A percentile compares a stretch with the other conserved stretches of the same genome.
Conservation (phyloP, 2,797 vertebrate genomes). For the Avahi laniger region DNA sequence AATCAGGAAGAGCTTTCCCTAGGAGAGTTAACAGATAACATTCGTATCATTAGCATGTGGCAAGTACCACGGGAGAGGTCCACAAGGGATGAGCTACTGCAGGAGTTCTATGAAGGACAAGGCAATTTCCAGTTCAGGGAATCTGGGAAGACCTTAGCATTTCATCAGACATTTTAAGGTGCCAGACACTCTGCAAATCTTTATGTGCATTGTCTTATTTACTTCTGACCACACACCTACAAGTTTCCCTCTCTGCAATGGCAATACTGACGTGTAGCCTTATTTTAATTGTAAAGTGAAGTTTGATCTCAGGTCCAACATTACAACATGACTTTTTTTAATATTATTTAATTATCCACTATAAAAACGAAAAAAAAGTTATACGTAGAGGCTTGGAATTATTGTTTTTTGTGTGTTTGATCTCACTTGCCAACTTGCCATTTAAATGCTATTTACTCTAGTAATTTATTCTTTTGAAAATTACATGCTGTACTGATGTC, state of each 20-base stretch:
- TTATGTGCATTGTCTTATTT: background rate
- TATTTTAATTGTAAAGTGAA: background rate
- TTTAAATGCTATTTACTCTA: constrained; percentile 40
- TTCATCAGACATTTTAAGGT: background rate
- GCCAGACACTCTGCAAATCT: background rate
- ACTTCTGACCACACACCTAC: background rate
- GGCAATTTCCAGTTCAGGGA: background rate
- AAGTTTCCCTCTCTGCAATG: background rate
- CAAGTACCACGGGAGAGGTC: background rate
- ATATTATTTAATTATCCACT: background rate
- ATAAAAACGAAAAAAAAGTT: background rate
- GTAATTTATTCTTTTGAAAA: constrained; percentile 62
- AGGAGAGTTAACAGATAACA: background rate
- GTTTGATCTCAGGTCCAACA: background rate
- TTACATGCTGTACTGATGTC: constrained; percentile 37
- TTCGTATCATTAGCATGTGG: background rate
- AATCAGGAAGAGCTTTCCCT: background rate
- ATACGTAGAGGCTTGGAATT: background rate
- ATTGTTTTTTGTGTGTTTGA: background rate
- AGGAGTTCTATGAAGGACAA: background rate
- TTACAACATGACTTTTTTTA: background rate
- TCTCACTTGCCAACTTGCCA: background rate
- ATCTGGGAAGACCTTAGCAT: background rate
- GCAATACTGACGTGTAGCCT: background rate
- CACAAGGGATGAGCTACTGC: too few relatives aligned